A percentile compares a stretch with the other conserved stretches of the same genome.
phyloP scores from a whole-genome alignment of 2,797 vertebrate genomes.

The Epinephelus malabaricus region DNA sequence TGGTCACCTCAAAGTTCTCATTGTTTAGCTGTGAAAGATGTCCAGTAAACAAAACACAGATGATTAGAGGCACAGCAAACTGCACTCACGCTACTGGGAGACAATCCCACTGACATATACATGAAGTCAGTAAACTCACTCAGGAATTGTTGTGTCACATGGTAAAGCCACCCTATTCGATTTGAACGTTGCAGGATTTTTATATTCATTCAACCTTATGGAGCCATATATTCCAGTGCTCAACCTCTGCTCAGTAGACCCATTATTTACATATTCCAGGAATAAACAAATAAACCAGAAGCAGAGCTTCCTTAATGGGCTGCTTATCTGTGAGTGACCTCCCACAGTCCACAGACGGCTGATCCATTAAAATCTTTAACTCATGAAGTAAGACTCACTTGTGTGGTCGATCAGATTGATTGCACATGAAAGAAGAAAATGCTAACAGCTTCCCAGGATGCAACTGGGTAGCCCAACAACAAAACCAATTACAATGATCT shows the following conservation, averaged over 20 bases:
- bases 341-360: not conserved
- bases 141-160: not conserved
- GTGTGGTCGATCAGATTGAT: not conserved
- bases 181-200: not conserved
- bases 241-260: not conserved
- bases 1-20: conserved; percentile 97
- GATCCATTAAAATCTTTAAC: not conserved
- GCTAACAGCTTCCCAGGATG: not conserved
- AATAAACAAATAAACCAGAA: conserved; percentile 1
- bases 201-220: not conserved
- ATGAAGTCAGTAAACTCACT: not conserved
- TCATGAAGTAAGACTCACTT: not conserved
- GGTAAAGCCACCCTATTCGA: not conserved
- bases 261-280: not conserved
- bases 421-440: not conserved
- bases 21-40: conserved; percentile 88
- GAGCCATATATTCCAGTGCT: not conserved
- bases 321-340: not conserved
- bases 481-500: not conserved
- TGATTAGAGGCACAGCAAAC: not conserved
- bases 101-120: too few relatives aligned
- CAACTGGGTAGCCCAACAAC: not conserved
- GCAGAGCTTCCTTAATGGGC: not conserved
- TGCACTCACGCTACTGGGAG: too few relatives aligned
- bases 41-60: not conserved